Evolutionary conservation across 2,888 invertebrate species (phyloP).

Genomic region (Aelia acuminata): DNA sequence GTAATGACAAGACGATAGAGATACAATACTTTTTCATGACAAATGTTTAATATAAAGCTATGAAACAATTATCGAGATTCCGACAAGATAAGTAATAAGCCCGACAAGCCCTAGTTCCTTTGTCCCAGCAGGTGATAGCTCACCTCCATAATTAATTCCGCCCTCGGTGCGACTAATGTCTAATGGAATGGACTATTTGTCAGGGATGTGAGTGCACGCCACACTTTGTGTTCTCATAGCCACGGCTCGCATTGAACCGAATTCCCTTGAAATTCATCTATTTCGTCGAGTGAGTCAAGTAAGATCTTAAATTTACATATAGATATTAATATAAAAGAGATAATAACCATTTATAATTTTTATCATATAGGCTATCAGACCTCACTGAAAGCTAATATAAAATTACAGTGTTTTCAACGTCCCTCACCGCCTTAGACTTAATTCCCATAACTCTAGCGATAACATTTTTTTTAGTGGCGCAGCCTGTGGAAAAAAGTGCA

Average conservation of each 20-base stretch:
- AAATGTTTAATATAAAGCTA: neutral
- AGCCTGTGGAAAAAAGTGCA: too few relatives aligned
- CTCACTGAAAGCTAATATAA: too few relatives aligned
- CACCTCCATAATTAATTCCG: neutral
- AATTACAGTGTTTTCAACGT: too few relatives aligned
- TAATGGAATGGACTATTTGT: neutral
- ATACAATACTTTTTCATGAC: neutral
- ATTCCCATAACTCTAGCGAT: too few relatives aligned
- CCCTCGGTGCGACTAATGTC: neutral
- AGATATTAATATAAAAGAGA: too few relatives aligned
- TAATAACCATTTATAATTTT: too few relatives aligned
- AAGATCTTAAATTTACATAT: too few relatives aligned
- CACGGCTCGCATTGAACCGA: neutral
- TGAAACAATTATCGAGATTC: slow-evolving; percentile 2
- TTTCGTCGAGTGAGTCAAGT: too few relatives aligned
- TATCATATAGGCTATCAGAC: too few relatives aligned
- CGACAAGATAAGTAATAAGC: neutral
- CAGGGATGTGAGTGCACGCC: neutral
- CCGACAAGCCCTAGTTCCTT: neutral
- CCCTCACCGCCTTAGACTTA: too few relatives aligned
- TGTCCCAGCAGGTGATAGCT: neutral
- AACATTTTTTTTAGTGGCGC: too few relatives aligned
- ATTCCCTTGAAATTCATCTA: neutral
- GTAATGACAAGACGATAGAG: neutral
- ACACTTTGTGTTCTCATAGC: neutral